phyloP scores from a whole-genome alignment of 2,888 invertebrate genomes.

The Eumacrocentrus americanus region DNA sequence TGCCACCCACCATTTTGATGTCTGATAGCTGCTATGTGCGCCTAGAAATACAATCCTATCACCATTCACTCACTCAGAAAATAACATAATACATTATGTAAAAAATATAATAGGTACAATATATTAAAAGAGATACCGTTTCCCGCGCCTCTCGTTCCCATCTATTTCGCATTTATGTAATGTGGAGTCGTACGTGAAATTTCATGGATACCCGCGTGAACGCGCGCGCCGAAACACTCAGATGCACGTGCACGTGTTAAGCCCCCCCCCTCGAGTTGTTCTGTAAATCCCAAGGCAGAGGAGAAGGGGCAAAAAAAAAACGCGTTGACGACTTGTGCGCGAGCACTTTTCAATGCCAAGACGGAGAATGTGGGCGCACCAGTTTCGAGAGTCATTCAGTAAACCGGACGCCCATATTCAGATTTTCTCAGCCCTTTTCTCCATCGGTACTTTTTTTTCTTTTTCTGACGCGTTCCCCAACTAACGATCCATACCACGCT shows the following conservation, averaged over 20 bases:
- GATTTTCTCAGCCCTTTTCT: no score
- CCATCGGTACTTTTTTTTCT: no score
- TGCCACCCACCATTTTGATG: conserved; percentile 15
- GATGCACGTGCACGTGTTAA: background rate
- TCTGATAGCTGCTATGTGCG: no score
- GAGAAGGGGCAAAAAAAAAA: background rate
- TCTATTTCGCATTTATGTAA: conserved; percentile 4
- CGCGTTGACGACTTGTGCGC: background rate
- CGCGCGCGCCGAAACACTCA: background rate
- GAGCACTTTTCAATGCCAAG: conserved; percentile 20
- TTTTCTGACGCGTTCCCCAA: no score
- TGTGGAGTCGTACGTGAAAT: no score
- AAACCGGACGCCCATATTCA: conserved; percentile 41
- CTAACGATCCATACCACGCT: no score
- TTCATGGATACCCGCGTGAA: conserved; percentile 15
- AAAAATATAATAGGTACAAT: background rate
- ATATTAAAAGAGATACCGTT: background rate
- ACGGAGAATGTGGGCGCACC: conserved; percentile 52
- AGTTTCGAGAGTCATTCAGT: conserved; percentile 50
- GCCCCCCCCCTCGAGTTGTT: no score
- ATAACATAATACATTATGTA: background rate
- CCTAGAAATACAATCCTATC: no score
- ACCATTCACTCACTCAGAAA: no score
- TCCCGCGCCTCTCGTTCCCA: conserved; percentile 14
- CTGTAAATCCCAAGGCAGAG: no score